These are phyloP conservation scores for Isichthys henryi DNA, from an alignment of 2,113 vertebrate genomes.

Conservation along the genomic window DNA sequence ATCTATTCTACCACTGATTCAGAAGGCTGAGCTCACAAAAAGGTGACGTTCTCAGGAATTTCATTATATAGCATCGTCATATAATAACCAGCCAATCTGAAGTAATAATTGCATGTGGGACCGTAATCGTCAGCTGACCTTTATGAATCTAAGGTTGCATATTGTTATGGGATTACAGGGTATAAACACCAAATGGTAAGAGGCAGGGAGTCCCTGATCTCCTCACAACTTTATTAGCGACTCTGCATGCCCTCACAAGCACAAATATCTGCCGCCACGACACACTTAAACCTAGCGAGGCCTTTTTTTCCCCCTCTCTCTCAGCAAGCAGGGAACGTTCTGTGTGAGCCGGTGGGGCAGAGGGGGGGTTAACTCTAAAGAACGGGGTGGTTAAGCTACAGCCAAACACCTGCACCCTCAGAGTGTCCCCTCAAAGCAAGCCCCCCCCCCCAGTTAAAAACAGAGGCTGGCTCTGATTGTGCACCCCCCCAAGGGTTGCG, in stretches of 20 bases:
- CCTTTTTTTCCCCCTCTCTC: neutral
- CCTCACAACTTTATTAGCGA: neutral
- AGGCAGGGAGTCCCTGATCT: neutral
- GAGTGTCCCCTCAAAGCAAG: too few relatives aligned
- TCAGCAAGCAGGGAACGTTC: neutral
- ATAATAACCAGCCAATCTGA: neutral
- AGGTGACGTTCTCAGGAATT: neutral
- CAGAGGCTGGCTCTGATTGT: neutral
- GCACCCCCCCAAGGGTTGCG: neutral
- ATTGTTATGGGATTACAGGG: neutral
- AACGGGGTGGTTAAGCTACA: neutral
- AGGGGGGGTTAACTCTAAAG: neutral
- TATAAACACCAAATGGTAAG: neutral
- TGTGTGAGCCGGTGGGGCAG: neutral
- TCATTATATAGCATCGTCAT: neutral
- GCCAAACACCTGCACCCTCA: neutral
- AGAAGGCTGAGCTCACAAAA: neutral
- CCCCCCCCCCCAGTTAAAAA: neutral
- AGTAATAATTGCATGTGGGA: neutral
- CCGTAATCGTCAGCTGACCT: neutral
- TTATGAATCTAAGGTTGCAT: neutral
- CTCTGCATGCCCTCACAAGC: neutral
- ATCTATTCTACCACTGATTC: neutral
- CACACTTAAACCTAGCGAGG: neutral
- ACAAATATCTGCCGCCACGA: neutral